Percentiles rank a stretch among this genome's conserved stretches.
phyloP scores from a whole-genome alignment of 2,888 invertebrate species.

The Dolichomitus sp. region DNA sequence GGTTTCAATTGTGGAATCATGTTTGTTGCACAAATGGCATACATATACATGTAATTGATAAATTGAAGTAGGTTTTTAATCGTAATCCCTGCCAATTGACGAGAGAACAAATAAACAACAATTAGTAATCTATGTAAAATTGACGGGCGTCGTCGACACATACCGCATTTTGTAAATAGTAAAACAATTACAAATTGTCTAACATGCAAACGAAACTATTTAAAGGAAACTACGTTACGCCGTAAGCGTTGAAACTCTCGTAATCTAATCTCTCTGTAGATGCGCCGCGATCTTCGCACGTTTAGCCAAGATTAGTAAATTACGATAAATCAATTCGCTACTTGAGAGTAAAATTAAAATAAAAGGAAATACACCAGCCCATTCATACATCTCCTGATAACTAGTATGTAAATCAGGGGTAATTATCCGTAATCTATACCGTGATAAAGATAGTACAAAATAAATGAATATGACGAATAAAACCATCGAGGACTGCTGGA shows the following conservation, averaged over 20 bases:
- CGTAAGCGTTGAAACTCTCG: slow-evolving; percentile 11
- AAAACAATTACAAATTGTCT: neutral
- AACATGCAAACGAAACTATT: neutral
- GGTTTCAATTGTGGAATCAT: neutral
- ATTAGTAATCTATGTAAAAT: neutral
- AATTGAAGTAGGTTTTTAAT: neutral
- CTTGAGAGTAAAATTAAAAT: slow-evolving; percentile 13
- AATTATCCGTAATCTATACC: slow-evolving; percentile 30
- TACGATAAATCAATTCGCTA: slow-evolving; percentile 19
- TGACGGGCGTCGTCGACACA: neutral
- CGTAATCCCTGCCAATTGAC: neutral
- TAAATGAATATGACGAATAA: slow-evolving; percentile 31
- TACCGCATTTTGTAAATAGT: neutral
- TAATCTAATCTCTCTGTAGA: slow-evolving; percentile 37
- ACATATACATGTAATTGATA: neutral
- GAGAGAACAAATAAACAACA: neutral
- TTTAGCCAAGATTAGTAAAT: neutral
- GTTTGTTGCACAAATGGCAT: neutral
- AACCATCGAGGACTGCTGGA: neutral
- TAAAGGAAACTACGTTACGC: neutral
- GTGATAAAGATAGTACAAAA: slow-evolving; percentile 20
- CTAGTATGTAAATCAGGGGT: slow-evolving; percentile 40
- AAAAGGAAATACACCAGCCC: slow-evolving; percentile 17
- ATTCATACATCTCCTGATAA: neutral
- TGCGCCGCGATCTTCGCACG: slow-evolving; percentile 5